Conservation (phyloP, 2,797 vertebrate species). For the Anableps anableps region DNA sequence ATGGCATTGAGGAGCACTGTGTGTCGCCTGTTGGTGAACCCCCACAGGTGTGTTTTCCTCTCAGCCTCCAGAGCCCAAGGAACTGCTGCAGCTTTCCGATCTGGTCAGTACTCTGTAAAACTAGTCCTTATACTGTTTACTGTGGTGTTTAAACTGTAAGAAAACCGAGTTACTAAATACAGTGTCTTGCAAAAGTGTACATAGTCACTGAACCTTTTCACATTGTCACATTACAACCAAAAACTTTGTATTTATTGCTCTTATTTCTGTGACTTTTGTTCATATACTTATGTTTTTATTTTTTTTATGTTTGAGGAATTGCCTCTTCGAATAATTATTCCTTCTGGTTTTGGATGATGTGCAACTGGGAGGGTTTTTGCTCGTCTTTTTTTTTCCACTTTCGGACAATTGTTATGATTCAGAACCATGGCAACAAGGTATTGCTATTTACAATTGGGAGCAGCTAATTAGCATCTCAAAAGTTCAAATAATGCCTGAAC, state of each 20-base stretch:
- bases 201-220: background rate
- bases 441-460: background rate
- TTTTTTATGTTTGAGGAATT: background rate
- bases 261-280: background rate
- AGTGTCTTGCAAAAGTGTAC: background rate
- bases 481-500: no score
- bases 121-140: background rate
- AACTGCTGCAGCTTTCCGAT: conserved; percentile 58
- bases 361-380: background rate
- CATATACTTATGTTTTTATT: no score
- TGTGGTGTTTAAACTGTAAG: background rate
- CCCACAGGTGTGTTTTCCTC: conserved; percentile 65
- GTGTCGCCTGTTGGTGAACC: conserved; percentile 67
- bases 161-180: background rate
- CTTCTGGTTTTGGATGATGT: background rate
- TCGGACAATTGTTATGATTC: no score
- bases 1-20: conserved; percentile 80
- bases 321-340: background rate
- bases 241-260: background rate
- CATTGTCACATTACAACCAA: background rate
- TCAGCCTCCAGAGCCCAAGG: conserved; percentile 74
- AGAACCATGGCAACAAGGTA: no score
- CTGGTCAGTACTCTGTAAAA: conserved; percentile 42
- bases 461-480: background rate
- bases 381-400: background rate